phyloP scores from a whole-genome alignment of 2,888 invertebrate species.

The Eupithecia subumbrata region DNA sequence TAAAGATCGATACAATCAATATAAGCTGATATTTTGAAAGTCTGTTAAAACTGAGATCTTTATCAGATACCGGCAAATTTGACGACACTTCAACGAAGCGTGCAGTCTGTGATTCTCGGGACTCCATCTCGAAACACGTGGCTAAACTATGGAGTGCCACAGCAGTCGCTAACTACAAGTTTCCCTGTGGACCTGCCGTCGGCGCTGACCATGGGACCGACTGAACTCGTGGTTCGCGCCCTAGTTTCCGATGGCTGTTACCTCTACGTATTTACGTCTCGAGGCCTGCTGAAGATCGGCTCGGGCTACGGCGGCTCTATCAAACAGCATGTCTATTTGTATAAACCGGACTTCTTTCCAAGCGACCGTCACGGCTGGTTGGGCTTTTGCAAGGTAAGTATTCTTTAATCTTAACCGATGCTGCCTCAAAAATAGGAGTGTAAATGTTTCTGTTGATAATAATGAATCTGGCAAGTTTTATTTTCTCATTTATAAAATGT shows the following conservation, averaged over 20 bases:
- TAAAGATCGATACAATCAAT: conserved; percentile 52
- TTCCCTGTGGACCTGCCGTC: conserved; percentile 82
- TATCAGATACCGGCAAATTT: conserved; percentile 92
- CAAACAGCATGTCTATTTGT: conserved; percentile 94
- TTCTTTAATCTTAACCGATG: conserved; percentile 34
- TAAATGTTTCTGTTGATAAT: too few species aligned
- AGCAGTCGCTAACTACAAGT: conserved; percentile 88
- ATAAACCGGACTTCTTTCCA: conserved; percentile 91
- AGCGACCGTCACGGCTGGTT: conserved; percentile 92
- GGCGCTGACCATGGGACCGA: conserved; percentile 61
- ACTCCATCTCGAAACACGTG: conserved; percentile 93
- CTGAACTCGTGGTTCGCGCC: conserved; percentile 80
- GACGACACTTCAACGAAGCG: conserved; percentile 93
- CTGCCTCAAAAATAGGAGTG: too few species aligned
- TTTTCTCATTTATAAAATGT: neutral
- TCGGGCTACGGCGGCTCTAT: conserved; percentile 97
- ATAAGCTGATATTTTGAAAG: neutral
- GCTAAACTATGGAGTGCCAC: conserved; percentile 94
- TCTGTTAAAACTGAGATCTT: neutral
- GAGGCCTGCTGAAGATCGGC: conserved; percentile 95
- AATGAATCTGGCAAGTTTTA: too few species aligned
- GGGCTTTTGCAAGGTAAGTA: conserved; percentile 90
- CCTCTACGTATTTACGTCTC: conserved; percentile 93
- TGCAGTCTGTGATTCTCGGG: conserved; percentile 94
- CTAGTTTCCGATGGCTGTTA: conserved; percentile 96